Evolutionary conservation across 1,140 invertebrate species (phyloP), one percentile per base, ranked within the genome.

Genomic region (Diorhabda elongata): DNA sequence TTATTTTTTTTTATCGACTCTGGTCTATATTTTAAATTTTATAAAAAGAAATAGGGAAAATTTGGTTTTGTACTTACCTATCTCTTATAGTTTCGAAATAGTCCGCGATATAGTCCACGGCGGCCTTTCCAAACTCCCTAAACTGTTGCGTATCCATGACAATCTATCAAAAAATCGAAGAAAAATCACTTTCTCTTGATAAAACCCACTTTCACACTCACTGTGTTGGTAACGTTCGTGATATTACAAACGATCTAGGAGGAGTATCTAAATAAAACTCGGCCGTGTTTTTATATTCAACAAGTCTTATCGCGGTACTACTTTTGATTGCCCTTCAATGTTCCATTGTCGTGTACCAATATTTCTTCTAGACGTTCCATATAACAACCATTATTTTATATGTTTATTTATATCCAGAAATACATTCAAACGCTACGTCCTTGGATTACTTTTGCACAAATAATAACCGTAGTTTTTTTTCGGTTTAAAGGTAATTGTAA

Each of bases 101-200:
- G 81, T 95, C 88, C 0, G 91, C 91, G 0, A 94, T 84, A 70
- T 89, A 89, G 78, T 94, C 91, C 45, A 94, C 85, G 8, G 88
- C 85, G 2, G 90, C 89, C 78, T 90, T 90, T 5, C 88, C 92
- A 75, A 91, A 91, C 73, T 89, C 85, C 56, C 87, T 83, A 80
- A 93, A 93, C 73, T 91, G 83, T 75, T 88, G 79, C 8, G 84
- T 80, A 79, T 92, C 87, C 91, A 92, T 92, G 66, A 71, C 57
- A 58, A 60, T 47, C 42, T 43, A 8, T 52, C 47, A 52, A n/a
- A 52, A 52, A 52, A n/a, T 9, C 45, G 26, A 26, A 52, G 52
- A 63, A 44, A 69, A 64, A 69, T 64, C 56, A 66, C 68, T 69
- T 69, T 69, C 68, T 69, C 68, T 42, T 7, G 43, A 66, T 45